Evolutionary conservation across 2,888 invertebrate species (phyloP), one percentile per base, ranked within the genome.

Genomic region (Calliphora vomitoria): DNA sequence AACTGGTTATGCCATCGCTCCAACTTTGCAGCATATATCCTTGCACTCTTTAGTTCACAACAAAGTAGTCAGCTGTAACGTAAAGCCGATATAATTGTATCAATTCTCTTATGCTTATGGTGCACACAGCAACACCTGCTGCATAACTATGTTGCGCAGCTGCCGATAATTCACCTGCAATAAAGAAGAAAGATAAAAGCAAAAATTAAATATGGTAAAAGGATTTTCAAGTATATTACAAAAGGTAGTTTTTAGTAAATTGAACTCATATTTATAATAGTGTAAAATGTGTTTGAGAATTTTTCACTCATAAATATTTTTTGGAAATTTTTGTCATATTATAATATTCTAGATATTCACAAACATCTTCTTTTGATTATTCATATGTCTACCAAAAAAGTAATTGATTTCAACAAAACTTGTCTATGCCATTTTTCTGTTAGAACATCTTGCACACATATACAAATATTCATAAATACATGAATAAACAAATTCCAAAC

Each of bases 131-230:
- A 53, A 64, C n/a, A 25, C 64, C 44, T 79, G 87, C 75, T 20
- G 94, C 94, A 44, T 89, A 85, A 88, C 92, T 93, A 82, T 93
- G 93, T 89, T 93, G 93, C 71, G 93, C 93, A 69, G 93, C 93
- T 76, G 93, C 93, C 44, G 93, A 93, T 85, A 92, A 85, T 90
- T 93, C 93, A 35, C 93, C 93, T 93, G 85, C 11, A 90, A 88
- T 41, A 62, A 83, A 58, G 4, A 75, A 44, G n/a, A 68, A 4
- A 4, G 6, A 35, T 4, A 4, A 35, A 58, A 5, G 64, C 50
- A 10, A 72, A 47, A 41, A 41, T 44, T 20, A 53, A 64, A 35
- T 74, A 4, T 69, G n/a, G 15, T 69, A 15, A 78, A 60, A 55
- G 31, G 35, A 58, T 64, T 41, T 55, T 62, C 50, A 85, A 66